Evolutionary conservation across 23 tunicate species (phyloP).

Genomic region (Styela clava): DNA sequence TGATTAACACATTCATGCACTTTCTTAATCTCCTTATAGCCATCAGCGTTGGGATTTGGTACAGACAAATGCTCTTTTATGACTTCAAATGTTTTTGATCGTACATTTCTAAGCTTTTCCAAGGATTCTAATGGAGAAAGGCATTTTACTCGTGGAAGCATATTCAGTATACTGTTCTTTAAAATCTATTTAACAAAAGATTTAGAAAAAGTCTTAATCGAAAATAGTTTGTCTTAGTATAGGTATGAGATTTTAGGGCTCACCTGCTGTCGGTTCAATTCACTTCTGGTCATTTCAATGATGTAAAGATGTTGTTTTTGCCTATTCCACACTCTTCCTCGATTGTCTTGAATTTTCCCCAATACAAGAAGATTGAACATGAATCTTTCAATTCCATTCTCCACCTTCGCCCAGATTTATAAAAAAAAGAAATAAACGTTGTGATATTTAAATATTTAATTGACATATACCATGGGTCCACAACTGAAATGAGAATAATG

Average conservation of each 20-base stretch:
- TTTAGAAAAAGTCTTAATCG: no score
- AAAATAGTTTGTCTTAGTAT: no score
- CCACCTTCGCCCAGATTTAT: constrained; percentile 26
- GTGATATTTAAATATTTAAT: background rate
- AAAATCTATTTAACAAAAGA: background rate
- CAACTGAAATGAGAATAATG: no score
- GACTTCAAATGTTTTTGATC: background rate
- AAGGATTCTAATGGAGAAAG: constrained; percentile 43
- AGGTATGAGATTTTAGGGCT: no score
- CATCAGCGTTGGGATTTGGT: background rate
- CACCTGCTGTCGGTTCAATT: background rate
- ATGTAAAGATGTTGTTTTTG: constrained; percentile 42
- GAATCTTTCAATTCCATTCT: constrained; percentile 8
- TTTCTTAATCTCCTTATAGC: background rate
- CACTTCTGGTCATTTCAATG: constrained; percentile 22
- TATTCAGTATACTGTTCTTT: constrained; percentile 10
- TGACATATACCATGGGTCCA: background rate
- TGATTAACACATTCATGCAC: background rate
- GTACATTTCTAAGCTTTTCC: background rate
- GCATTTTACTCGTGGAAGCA: constrained; percentile 55
- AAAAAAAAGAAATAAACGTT: no score
- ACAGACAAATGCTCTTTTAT: background rate
- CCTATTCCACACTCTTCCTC: constrained; percentile 49
- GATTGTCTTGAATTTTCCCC: constrained; percentile 44
- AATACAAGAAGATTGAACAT: constrained; percentile 46